phyloP scores from a whole-genome alignment of 2,113 vertebrate species.

The Uria lomvia region DNA sequence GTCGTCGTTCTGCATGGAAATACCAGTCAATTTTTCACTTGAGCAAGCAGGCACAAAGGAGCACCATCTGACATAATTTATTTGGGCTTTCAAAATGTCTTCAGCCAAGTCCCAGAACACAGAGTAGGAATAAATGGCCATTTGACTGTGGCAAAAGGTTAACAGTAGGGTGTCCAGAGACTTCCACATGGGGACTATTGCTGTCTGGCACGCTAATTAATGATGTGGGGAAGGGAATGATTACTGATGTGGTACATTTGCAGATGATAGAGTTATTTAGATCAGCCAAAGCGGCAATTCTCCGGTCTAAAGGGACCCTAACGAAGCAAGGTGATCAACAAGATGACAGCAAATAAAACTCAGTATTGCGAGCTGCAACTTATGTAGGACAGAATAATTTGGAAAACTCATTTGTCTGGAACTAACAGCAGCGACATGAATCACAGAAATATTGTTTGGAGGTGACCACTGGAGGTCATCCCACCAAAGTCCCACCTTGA shows the following conservation, averaged over 20 bases:
- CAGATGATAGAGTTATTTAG: not conserved
- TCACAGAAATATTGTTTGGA: accelerated
- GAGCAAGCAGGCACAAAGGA: not conserved
- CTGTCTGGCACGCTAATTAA: not conserved
- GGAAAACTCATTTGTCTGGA: not conserved
- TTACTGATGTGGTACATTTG: not conserved
- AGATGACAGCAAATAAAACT: not conserved
- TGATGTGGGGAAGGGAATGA: not conserved
- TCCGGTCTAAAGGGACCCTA: not conserved
- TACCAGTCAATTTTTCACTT: not conserved
- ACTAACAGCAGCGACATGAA: not conserved
- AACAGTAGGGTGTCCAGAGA: not conserved
- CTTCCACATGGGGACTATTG: not conserved
- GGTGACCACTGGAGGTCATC: not conserved
- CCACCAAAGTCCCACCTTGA: too few relatives aligned
- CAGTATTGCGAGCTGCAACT: not conserved
- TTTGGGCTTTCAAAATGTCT: not conserved
- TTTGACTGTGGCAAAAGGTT: not conserved
- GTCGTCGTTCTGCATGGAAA: not conserved
- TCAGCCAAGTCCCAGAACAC: not conserved
- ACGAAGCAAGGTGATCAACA: not conserved
- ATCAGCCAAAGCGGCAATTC: not conserved
- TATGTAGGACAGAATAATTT: not conserved
- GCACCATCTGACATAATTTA: not conserved
- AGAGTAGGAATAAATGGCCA: not conserved